Evolutionary conservation across 1,140 invertebrate species (phyloP), one percentile per base, ranked within the genome.

Genomic region (Schlechtendalia chinensis): DNA sequence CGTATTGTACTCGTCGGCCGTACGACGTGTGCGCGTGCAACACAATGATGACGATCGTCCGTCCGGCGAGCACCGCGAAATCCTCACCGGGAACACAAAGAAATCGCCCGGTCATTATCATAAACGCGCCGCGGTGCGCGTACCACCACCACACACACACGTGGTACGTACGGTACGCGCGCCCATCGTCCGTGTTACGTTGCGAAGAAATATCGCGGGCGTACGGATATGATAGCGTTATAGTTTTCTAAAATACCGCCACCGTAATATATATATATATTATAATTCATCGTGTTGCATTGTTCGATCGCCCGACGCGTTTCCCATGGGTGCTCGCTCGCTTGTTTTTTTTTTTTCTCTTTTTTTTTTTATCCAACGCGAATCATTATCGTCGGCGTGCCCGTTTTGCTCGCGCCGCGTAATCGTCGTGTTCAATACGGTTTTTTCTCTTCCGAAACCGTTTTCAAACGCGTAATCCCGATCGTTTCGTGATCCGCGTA

Each of bases 21-120:
- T 67, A 22, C 17, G 27, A 22, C 16, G n/a, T 17, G n/a, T 63
- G 75, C 75, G n/a, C 10, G 32, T 39, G 32, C n/a, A 59, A 63
- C 39, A 79, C n/a, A 77, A 58, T 59, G 59, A 77, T 77, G n/a
- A 58, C 45, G 22, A 59, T 50, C 39, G 27, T 63, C 39, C n/a
- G n/a, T 63, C n/a, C n/a, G 14, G 58, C 22, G 39, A 16, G 69
- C 32, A 59, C 72, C 39, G 75, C 75, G 58, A 79, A 79, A 79
- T 79, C 75, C 58, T n/a, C 14, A 24, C n/a, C 10, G 5, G 54
- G 22, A 69, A 69, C 10, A 77, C 22, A 77, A 77, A 79, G 8
- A 61, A 79, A 63, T 29, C 45, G 54, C 54, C 6, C 16, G 50
- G 56, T 79, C 75, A 79, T 79, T 61, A 61, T 50, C 22, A 11